phyloP scores from a whole-genome alignment of 2,113 vertebrate genomes.

The Sigmodon hispidus region DNA sequence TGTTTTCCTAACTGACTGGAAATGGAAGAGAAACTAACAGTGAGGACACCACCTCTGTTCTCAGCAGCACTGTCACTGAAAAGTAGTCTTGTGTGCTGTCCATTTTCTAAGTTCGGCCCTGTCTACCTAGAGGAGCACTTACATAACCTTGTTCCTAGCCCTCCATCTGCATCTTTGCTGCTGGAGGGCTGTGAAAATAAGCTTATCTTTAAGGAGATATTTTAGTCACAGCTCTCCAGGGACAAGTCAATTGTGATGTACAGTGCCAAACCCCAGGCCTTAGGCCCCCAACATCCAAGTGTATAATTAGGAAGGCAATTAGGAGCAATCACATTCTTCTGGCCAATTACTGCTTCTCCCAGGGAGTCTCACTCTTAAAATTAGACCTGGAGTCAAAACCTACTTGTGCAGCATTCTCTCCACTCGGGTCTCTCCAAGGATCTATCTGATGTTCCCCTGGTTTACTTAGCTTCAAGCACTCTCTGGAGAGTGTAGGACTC shows the following conservation, averaged over 20 bases:
- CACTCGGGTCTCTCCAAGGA: conserved; percentile 34
- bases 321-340: conserved; percentile 66
- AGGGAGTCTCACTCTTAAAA: conserved; percentile 66
- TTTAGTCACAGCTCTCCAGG: conserved; percentile 41
- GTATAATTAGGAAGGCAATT: conserved; percentile 71
- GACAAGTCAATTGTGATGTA: conserved; percentile 53
- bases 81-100: not conserved
- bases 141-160: not conserved
- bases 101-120: not conserved
- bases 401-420: conserved; percentile 57
- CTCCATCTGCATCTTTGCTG: not conserved
- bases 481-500: conserved; percentile 52
- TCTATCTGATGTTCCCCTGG: conserved; percentile 39
- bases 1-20: not conserved
- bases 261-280: conserved; percentile 44
- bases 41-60: not conserved
- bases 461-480: conserved; percentile 62
- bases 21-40: not conserved
- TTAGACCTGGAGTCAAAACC: conserved; percentile 60
- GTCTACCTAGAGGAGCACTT: not conserved
- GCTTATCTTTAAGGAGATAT: conserved; percentile 27
- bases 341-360: conserved; percentile 62
- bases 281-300: not conserved
- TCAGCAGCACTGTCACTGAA: not conserved
- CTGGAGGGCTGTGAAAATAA: not conserved